These are phyloP conservation scores for Glyphotaelius pellucidus DNA, from an alignment of 2,888 invertebrate species.

Conservation along the genomic window DNA sequence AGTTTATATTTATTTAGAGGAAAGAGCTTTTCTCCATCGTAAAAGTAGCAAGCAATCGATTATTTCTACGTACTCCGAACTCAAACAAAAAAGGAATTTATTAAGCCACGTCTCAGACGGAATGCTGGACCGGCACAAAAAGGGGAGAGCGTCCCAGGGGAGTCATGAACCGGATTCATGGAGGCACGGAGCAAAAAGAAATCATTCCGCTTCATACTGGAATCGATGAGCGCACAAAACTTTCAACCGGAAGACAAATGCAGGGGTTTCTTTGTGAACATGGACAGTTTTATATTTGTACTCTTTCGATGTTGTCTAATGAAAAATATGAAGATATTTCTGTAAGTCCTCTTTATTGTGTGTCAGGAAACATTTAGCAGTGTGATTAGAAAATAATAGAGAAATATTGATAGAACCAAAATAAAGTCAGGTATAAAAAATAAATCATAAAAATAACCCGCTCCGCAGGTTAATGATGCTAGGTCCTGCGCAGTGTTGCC, in stretches of 20 bases:
- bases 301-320: neutral
- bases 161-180: neutral
- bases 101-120: neutral
- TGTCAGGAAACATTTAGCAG: no score
- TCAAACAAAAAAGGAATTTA: neutral
- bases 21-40: neutral
- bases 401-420: no score
- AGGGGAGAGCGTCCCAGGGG: slow-evolving; percentile 20
- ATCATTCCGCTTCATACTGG: neutral
- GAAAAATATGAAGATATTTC: neutral
- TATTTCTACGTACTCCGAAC: neutral
- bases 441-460: no score
- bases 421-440: no score
- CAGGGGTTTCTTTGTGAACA: neutral
- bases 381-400: no score
- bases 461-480: no score
- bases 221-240: slow-evolving; percentile 2
- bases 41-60: neutral
- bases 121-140: slow-evolving; percentile 25
- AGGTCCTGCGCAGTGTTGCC: no score
- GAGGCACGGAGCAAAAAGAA: slow-evolving; percentile 4
- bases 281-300: neutral
- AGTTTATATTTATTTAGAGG: neutral
- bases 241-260: neutral
- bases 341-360: no score